Base-by-base conservation (phyloP, 2,888 invertebrate species). In the Lasioglossum morio region DNA sequence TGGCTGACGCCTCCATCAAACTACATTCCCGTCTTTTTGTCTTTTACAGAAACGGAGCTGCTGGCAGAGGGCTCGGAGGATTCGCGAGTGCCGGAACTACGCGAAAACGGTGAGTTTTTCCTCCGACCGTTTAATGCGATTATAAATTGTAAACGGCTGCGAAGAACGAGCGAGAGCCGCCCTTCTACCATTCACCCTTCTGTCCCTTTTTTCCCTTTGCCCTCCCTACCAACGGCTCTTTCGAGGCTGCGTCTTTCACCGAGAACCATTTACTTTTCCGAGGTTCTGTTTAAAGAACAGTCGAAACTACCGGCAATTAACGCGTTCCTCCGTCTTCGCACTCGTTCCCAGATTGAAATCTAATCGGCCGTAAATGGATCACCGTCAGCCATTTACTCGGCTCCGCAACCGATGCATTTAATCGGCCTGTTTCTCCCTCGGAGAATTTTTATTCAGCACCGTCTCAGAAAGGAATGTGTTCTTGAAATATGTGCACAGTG, bases 111-210 rank as follows among this genome's bases (percentile, higher is more conserved):
- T 91, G 83, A 92, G 92, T 91, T 90, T 91, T 90, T 81, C 73
- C 79, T 81, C 76, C 84, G 77, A 40, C 76, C 83, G 57, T 87
- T 80, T 88, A 91, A 92, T 92, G 86, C 90, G 88, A 91, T 93
- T 92, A 89, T 91, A 92, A 92, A 92, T 92, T 90, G 90, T 91
- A 90, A 92, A 91, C 89, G 90, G 88, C 86, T 90, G 88, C 87
- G 83, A 89, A 90, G 88, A 92, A 91, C 88, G 88, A 90, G 87
- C 87, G 77, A 30, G 27, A 27, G 60, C 27, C 30, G 66, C 82
- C 79, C 76, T 77, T 43, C 73, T 27, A 30, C 73, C 69, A 48
- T 66, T 75, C 72, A 72, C 37, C 57, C 66, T 40, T 53, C 77
- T 53, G 30, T 57, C 37, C 37, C 69, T 74, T 53, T 46, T 57